Base-by-base conservation (phyloP, 2,888 invertebrate species). In the Mycalesis mineus region DNA sequence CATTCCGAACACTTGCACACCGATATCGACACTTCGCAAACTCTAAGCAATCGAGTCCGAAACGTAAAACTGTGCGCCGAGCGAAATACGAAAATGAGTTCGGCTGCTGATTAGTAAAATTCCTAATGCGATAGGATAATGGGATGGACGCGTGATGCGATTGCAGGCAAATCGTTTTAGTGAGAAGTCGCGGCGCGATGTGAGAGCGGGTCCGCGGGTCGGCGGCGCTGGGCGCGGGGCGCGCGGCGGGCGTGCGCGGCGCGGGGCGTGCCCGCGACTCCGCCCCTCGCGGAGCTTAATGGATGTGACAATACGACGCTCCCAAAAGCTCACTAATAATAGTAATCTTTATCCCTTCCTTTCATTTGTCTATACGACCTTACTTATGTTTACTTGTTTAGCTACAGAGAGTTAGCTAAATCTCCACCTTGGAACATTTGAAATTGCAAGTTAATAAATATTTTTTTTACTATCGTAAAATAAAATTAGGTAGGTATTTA, bases 291-390 rank as follows among this genome's bases (percentile, higher is more conserved):
- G 63, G 72, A 72, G 75, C 80, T 82, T 88, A 87, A 86, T 88
- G 85, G 86, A 86, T 84, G 82, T 88, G 86, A 88, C 86, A 88
- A 88, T 80, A 84, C 80, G 84, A 82, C 84, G 86, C 83, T 83
- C 84, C 85, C 82, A 74, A 80, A 81, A 78, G 74, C 64, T 70
- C 68, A 65, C 69, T 69, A 68, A 72, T 77, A 83, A 79, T 77
- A 77, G 79, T 85, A 86, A 85, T 84, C 86, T 81, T 79, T 79
- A 80, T 79, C 81, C 80, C 85, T 76, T 80, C 71, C 67, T 65
- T 63, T 62, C 51, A 61, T 62, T 54, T 29, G 13, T 22, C 40
- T 59, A 59, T 55, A 61, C 58, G 55, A 58, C 52, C 53, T 47
- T 44, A 17, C 48, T 40, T 39, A 51, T 51, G 31, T 51, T 41